Evolutionary conservation across 1,140 invertebrate species (phyloP).

Genomic region (Zaprionus tsacasi): DNA sequence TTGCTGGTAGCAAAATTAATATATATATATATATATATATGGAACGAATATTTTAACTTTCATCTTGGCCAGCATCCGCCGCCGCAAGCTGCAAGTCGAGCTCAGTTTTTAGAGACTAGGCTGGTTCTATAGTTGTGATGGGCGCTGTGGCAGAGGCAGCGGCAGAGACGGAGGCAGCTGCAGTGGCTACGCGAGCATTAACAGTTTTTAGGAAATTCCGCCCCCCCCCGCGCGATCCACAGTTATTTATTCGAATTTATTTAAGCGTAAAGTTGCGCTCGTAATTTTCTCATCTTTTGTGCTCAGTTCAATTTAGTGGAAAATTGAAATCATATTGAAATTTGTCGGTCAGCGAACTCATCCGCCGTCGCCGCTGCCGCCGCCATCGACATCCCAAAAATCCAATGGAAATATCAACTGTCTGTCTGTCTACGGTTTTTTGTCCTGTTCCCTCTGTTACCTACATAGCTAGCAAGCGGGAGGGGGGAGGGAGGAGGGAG

Average conservation of each 20-base stretch:
- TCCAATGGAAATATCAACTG: slow-evolving; percentile 38
- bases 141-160: not conserved
- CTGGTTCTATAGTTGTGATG: not conserved
- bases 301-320: slow-evolving; percentile 64
- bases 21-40: slow-evolving; percentile 50
- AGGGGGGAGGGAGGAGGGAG: not conserved
- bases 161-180: too few species aligned
- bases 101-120: slow-evolving; percentile 5
- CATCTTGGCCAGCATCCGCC: slow-evolving; percentile 40
- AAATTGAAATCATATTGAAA: slow-evolving; percentile 70
- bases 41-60: slow-evolving; percentile 56
- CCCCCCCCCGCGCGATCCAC: slow-evolving; percentile 5
- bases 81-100: slow-evolving; percentile 33
- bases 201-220: slow-evolving; percentile 12
- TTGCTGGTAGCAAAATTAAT: slow-evolving; percentile 51
- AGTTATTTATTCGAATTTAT: slow-evolving; percentile 66
- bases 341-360: slow-evolving; percentile 55
- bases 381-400: slow-evolving; percentile 16
- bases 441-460: not conserved
- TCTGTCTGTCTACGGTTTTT: slow-evolving; percentile 13
- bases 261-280: slow-evolving; percentile 59
- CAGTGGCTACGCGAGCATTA: not conserved
- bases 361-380: slow-evolving; percentile 11
- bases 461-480: too few species aligned
- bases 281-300: slow-evolving; percentile 64